phyloP scores from a whole-genome alignment of 2,113 vertebrate genomes.

The Oenanthe melanoleuca region DNA sequence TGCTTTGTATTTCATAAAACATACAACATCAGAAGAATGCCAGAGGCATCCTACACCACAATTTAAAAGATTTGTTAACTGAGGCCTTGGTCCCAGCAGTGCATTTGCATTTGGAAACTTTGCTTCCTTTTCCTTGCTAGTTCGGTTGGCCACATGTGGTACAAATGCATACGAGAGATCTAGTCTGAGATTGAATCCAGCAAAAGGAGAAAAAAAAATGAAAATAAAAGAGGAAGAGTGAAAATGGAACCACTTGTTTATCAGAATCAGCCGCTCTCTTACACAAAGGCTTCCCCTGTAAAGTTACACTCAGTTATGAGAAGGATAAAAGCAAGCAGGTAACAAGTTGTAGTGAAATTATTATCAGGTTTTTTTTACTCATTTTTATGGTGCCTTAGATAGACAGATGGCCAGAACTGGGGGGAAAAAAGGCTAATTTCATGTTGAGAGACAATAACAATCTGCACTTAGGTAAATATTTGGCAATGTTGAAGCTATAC shows the following conservation, averaged over 20 bases:
- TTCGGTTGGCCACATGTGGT: not conserved
- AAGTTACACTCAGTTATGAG: conserved; percentile 38
- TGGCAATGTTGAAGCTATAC: conserved; percentile 54
- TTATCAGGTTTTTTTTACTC: not conserved
- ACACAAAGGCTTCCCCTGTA: conserved; percentile 46
- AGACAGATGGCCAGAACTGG: not conserved
- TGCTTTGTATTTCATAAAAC: conserved; percentile 52
- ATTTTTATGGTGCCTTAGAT: not conserved
- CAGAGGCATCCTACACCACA: conserved; percentile 54
- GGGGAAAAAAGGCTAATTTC: not conserved
- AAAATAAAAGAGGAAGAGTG: not conserved
- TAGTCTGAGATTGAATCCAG: conserved; percentile 26
- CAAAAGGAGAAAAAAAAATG: not conserved
- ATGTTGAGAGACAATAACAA: not conserved
- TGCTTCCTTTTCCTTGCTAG: conserved; percentile 25
- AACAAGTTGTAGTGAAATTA: conserved; percentile 37
- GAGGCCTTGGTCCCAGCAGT: conserved; percentile 72
- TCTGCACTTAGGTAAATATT: conserved; percentile 52
- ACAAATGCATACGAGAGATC: conserved; percentile 17
- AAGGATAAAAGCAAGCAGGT: conserved; percentile 56
- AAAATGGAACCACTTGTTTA: not conserved
- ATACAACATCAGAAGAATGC: conserved; percentile 66
- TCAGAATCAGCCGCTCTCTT: conserved; percentile 34
- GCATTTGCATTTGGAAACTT: conserved; percentile 45
- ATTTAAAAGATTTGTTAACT: conserved; percentile 57